phyloP scores from a whole-genome alignment of 1,140 invertebrate genomes.

The Procambarus clarkii region DNA sequence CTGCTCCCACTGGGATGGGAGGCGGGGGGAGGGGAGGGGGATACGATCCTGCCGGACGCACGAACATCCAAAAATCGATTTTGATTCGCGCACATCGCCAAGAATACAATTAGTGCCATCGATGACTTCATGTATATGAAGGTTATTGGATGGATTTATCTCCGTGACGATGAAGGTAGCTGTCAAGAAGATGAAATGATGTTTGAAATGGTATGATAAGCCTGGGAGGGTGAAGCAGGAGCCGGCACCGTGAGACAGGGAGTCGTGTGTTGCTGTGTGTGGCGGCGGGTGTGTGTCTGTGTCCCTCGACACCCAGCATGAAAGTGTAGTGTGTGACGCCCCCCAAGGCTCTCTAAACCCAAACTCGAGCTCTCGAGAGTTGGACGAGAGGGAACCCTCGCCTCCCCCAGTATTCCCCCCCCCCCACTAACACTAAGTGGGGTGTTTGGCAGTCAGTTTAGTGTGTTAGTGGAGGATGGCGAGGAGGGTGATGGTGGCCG shows the following conservation, averaged over 20 bases:
- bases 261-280: slow-evolving; percentile 35
- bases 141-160: background rate
- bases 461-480: slow-evolving; percentile 31
- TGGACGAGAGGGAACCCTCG: slow-evolving; percentile 14
- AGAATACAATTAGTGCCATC: background rate
- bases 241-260: background rate
- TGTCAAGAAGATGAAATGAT: background rate
- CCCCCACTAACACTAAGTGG: slow-evolving; percentile 12
- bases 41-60: slow-evolving; percentile 26
- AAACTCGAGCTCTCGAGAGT: slow-evolving; percentile 40
- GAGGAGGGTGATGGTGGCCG: slow-evolving; percentile 28
- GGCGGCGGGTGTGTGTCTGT: background rate
- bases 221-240: background rate
- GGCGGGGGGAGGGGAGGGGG: background rate
- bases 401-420: background rate
- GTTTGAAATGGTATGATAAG: background rate
- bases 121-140: background rate
- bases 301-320: slow-evolving; percentile 25
- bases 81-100: background rate
- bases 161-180: background rate
- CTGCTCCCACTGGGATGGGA: background rate
- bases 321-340: slow-evolving; percentile 41
- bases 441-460: slow-evolving; percentile 3
- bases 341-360: background rate
- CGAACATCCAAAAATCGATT: slow-evolving; percentile 28